A percentile compares a stretch with the other conserved stretches of the same genome.
phyloP scores from a whole-genome alignment of 1,140 invertebrate genomes.

The Neuroterus valhalla region DNA sequence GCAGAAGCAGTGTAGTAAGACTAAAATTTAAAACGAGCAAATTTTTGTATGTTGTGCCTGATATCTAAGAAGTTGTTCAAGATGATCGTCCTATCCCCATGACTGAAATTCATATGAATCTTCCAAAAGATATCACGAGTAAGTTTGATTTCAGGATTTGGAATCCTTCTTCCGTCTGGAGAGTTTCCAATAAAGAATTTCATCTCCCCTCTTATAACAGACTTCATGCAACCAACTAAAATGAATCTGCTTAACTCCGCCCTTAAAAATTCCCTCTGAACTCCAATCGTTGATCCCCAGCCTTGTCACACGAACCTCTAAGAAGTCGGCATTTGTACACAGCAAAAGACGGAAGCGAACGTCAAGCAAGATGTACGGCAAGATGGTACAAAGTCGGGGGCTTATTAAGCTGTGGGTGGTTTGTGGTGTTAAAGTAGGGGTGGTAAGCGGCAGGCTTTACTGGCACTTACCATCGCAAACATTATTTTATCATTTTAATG shows the following conservation, averaged over 20 bases:
- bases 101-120: too few relatives aligned
- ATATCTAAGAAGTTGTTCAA: too few relatives aligned
- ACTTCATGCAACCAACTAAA: too few relatives aligned
- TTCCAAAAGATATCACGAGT: too few relatives aligned
- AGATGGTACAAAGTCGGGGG: conserved; percentile 16
- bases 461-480: conserved; percentile 72
- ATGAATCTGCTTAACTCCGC: neutral
- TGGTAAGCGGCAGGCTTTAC: conserved; percentile 64
- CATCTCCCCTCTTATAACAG: too few relatives aligned
- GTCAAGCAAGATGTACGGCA: conserved; percentile 21
- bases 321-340: conserved; percentile 2
- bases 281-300: neutral
- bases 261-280: neutral
- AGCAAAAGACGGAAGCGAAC: neutral
- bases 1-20: too few relatives aligned
- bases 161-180: too few relatives aligned
- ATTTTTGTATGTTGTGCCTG: too few relatives aligned
- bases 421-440: conserved; percentile 34
- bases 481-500: conserved; percentile 74
- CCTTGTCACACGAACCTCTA: neutral
- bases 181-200: too few relatives aligned
- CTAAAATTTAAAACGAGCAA: too few relatives aligned
- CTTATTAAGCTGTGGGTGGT: neutral
- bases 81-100: too few relatives aligned
- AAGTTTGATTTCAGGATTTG: too few relatives aligned